Base-by-base conservation (phyloP, 2,888 invertebrate species). In the Melieria picta region DNA sequence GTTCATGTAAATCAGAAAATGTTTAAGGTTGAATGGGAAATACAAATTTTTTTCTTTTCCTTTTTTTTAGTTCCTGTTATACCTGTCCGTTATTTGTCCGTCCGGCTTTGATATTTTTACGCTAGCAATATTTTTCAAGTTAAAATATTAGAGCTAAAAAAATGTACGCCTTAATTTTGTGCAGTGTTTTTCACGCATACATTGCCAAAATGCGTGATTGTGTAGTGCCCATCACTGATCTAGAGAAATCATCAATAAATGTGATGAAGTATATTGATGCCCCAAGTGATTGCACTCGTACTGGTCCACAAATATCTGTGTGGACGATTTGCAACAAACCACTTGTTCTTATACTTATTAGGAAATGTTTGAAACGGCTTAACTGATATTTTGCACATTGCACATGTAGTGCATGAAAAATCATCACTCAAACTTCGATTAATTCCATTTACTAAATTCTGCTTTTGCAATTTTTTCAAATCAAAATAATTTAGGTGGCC, bases 401-500 rank as follows among this genome's bases (percentile, higher is more conserved):
- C 46, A 30, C 52, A 56, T 45, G 30, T 69, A 13, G 16, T 56
- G 45, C 60, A 63, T 10, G 10, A 48, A 9, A 65, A 43, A 13
- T 61, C 65, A 16, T 47, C 50, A 46, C 16, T 46, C 46, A 62
- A 9, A 45, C 48, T 47, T 4, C 45, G n/a, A 13, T n/a, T n/a
- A 3, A 61, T 45, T 16, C 71, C 65, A 52, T 52, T 47, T 5
- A 71, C 71, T 58, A 71, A 47, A 11, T 57, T 4, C n/a, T 42
- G 4, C 6, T 56, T 64, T 47, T 9, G 16, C 10, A 57, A 56
- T 13, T 57, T 55, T 55, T 43, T 9, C 43, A 64, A 46, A 30
- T 42, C 55, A 30, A 16, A 45, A 9, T 47, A 65, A 58, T 56
- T 71, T 65, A 58, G 48, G 58, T 67, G 67, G 6, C 67, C 67